Conservation (phyloP, 2,888 invertebrate genomes). For the Actias luna region DNA sequence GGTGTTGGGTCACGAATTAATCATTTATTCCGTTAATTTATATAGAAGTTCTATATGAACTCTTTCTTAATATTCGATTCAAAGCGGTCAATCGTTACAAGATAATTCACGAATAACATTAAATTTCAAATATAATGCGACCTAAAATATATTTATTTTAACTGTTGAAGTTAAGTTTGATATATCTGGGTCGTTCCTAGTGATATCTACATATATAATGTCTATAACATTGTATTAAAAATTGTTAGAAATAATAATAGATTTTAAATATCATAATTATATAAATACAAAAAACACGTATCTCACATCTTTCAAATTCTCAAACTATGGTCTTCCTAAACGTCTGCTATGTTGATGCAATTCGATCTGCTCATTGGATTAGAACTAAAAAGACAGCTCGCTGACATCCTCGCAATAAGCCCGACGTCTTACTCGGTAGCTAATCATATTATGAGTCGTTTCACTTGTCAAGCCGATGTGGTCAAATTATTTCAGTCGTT, state of each 20-base stretch:
- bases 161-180: too few relatives aligned
- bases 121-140: too few relatives aligned
- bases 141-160: too few relatives aligned
- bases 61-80: neutral
- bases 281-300: neutral
- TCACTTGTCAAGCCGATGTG: conserved; percentile 2
- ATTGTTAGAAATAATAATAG: neutral
- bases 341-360: conserved; percentile 26
- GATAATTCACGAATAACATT: neutral
- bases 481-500: neutral
- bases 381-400: conserved; percentile 27
- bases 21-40: neutral
- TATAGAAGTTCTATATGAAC: neutral
- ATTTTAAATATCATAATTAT: neutral
- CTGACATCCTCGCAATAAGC: conserved; percentile 29
- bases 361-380: conserved; percentile 34
- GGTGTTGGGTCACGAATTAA: neutral
- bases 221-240: neutral
- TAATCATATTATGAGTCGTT: conserved; percentile 13
- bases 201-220: too few relatives aligned
- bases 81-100: neutral
- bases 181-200: too few relatives aligned
- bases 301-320: neutral
- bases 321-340: conserved; percentile 2
- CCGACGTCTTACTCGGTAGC: conserved; percentile 25